Base-by-base conservation (phyloP, 2,797 vertebrate genomes). In the Sorex maritimensis region DNA sequence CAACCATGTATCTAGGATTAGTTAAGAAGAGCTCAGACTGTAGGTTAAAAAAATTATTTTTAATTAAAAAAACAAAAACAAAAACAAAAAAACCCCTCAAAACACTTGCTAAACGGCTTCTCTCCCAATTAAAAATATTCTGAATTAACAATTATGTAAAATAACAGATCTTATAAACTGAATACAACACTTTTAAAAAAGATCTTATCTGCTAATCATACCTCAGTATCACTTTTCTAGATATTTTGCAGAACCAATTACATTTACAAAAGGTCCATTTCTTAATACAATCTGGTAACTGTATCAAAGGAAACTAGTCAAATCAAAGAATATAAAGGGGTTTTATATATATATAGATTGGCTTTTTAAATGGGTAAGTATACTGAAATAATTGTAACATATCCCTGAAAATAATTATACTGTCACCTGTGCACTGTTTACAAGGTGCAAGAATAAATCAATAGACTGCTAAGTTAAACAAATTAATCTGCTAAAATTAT, bases 101-200 rank as follows among this genome's bases (percentile, higher is more conserved):
- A 52, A 52, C 49, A 30, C 74, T 38, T 83, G 89, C 85, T 92
- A 28, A 77, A 38, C 11, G 1, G 78, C 28, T 93, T 96, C 71
- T 90, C 65, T 61, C 65, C 80, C 81, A 80, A 44, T 55, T 78
- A 92, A 93, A 81, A 74, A 93, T 94, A 94, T 93, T 95, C 75
- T 89, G n/a, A 81, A 71, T 90, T 77, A 49, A 81, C 94, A 97
- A 92, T 95, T 96, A 96, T 95, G 86, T 94, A 95, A 97, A 97
- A 95, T 96, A 96, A 61, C 17, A 61, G 93, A 95, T 97, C 94
- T 97, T 98, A 98, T 98, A 98, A 98, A 97, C 97, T 98, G 97
- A 98, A 96, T 97, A 98, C 97, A 98, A 97, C 97, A 98, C 96
- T 97, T 95, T 97, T 95, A 97, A 98, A 97, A 97, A 61, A 61